Conservation (phyloP, 2,113 vertebrate genomes). For the Saguinus imperator region DNA sequence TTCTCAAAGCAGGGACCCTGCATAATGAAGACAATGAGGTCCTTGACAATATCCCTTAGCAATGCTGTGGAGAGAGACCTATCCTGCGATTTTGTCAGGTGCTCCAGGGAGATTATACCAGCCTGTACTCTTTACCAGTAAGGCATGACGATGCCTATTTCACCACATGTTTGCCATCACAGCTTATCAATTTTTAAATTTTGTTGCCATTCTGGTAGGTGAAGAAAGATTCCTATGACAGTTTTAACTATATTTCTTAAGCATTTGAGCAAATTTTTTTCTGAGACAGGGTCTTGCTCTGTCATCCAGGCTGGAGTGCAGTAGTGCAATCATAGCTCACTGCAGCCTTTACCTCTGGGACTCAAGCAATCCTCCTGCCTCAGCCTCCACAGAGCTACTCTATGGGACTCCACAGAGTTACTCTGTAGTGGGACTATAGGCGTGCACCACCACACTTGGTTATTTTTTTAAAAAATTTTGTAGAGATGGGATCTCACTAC, state of each 20-base stretch:
- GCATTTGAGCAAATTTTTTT: too few relatives aligned
- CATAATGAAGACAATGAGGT: rapidly evolving
- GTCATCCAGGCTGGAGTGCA: too few relatives aligned
- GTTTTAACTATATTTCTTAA: neutral
- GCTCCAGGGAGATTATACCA: neutral
- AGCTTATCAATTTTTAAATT: neutral
- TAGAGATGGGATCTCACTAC: too few relatives aligned
- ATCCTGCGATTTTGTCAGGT: neutral
- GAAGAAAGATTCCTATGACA: neutral
- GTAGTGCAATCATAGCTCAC: too few relatives aligned
- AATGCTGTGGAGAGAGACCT: neutral
- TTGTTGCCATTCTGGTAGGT: neutral
- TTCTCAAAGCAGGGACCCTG: neutral
- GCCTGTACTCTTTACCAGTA: rapidly evolving
- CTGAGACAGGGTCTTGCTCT: too few relatives aligned
- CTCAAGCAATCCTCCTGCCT: too few relatives aligned
- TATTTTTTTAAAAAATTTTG: too few relatives aligned
- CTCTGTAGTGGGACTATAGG: too few relatives aligned
- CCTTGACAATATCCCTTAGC: neutral
- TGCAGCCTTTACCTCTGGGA: too few relatives aligned
- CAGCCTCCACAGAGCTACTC: too few relatives aligned
- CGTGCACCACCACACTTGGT: too few relatives aligned
- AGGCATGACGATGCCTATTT: neutral
- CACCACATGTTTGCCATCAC: neutral
- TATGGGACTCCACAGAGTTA: too few relatives aligned